Conservation (phyloP, 2,888 invertebrate species). For the Opisthograptis luteolata region DNA sequence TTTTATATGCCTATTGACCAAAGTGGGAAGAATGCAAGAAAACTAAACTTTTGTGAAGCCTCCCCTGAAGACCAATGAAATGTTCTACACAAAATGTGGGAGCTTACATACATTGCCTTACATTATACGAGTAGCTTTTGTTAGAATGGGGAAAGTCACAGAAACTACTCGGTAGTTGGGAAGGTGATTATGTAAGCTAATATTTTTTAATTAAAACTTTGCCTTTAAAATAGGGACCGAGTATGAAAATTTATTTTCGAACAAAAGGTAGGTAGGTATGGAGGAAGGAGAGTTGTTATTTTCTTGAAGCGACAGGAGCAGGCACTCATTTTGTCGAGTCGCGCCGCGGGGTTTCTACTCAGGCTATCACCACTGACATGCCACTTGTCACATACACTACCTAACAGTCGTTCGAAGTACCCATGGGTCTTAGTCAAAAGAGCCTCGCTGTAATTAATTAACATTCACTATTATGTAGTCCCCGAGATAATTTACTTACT, state of each 20-base stretch:
- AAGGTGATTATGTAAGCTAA: slow-evolving; percentile 24
- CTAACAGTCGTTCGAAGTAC: slow-evolving; percentile 32
- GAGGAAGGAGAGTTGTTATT: slow-evolving; percentile 10
- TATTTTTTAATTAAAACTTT: slow-evolving; percentile 36
- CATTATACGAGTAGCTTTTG: slow-evolving; percentile 33
- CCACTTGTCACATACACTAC: slow-evolving; percentile 44
- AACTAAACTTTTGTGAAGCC: slow-evolving; percentile 46
- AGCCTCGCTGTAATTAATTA: slow-evolving; percentile 34
- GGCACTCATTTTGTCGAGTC: slow-evolving; percentile 35
- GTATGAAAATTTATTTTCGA: slow-evolving; percentile 13
- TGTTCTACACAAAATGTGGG: slow-evolving; percentile 40
- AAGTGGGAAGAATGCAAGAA: slow-evolving; percentile 42
- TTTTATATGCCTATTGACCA: slow-evolving; percentile 46
- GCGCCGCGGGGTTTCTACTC: slow-evolving; percentile 31
- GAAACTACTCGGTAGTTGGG: slow-evolving; percentile 27
- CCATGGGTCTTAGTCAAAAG: slow-evolving; percentile 41
- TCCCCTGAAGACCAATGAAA: slow-evolving; percentile 48
- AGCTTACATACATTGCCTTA: slow-evolving; percentile 38
- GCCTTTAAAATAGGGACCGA: slow-evolving; percentile 4
- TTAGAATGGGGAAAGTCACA: slow-evolving; percentile 32
- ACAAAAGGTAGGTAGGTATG: slow-evolving; percentile 6
- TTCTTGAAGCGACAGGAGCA: slow-evolving; percentile 35
- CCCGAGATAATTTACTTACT: slow-evolving; percentile 34
- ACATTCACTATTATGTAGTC: slow-evolving; percentile 26
- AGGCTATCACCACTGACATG: slow-evolving; percentile 40